Conservation (phyloP, 2,113 vertebrate genomes). For the Cebus imitator region DNA sequence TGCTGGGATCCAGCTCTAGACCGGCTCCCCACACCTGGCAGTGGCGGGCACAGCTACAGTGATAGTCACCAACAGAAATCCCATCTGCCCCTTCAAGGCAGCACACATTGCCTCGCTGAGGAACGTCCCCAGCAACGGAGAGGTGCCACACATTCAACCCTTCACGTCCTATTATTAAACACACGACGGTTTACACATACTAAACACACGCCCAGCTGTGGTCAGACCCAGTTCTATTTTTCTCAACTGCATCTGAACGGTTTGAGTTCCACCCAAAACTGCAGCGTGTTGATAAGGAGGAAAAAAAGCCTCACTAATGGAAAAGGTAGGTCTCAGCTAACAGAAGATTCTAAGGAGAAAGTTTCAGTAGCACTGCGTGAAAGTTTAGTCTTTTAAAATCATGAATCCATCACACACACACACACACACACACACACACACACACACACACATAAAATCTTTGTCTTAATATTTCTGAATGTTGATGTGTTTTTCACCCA, state of each 20-base stretch:
- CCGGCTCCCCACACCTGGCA: not conserved
- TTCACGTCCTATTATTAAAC: fast-evolving
- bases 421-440: not conserved
- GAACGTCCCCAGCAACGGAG: fast-evolving
- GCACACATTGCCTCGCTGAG: not conserved
- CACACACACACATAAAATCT: not conserved
- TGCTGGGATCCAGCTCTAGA: not conserved
- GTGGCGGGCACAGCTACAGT: fast-evolving
- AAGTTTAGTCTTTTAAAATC: not conserved
- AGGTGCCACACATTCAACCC: not conserved
- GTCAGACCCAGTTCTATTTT: not conserved
- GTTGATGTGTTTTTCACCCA: not conserved
- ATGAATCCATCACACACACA: not conserved
- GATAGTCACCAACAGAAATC: fast-evolving
- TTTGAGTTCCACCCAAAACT: not conserved
- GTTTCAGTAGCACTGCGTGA: not conserved
- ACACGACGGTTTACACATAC: fast-evolving
- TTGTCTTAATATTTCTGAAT: not conserved
- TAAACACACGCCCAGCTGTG: not conserved
- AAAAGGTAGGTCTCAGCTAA: not conserved
- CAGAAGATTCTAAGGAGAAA: not conserved
- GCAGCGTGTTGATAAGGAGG: too few species aligned
- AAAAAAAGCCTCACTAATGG: not conserved
- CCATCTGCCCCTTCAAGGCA: not conserved
- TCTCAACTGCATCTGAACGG: not conserved